A percentile compares a stretch with the other conserved stretches of the same genome.
These are phyloP conservation scores for Siniperca scherzeri DNA, from an alignment of 2,797 vertebrate species.

Conservation along the genomic window DNA sequence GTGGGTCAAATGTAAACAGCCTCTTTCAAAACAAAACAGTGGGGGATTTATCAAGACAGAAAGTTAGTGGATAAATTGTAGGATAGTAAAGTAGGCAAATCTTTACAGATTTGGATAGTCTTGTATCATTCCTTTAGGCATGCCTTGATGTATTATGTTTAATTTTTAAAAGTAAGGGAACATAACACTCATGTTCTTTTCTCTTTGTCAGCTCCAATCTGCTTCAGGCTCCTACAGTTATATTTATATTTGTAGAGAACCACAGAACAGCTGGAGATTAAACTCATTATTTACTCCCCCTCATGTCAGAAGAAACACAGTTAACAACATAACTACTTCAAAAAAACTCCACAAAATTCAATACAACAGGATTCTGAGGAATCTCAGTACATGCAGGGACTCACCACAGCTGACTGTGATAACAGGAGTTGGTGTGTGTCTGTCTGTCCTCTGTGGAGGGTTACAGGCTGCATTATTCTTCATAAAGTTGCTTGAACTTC, in stretches of 20 bases:
- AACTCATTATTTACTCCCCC: constrained; percentile 25
- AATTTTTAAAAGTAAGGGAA: constrained; percentile 20
- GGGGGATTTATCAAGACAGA: not conserved
- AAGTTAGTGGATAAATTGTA: not conserved
- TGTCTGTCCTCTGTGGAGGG: not conserved
- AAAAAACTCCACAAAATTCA: not conserved
- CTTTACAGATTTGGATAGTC: not conserved
- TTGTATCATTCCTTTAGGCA: not conserved
- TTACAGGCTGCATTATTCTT: not conserved
- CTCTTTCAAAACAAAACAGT: not conserved
- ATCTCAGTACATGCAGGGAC: not conserved
- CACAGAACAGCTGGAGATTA: constrained; percentile 42
- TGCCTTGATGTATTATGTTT: not conserved
- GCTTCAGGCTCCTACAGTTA: constrained; percentile 24
- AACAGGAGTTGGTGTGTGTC: not conserved
- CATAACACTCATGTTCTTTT: not conserved
- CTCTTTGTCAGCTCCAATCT: constrained; percentile 4
- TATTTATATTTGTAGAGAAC: constrained; percentile 4
- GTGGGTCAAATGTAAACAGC: constrained; percentile 19
- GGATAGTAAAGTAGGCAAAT: not conserved
- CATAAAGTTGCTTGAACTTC: not conserved
- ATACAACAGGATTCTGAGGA: not conserved
- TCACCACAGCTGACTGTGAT: not conserved
- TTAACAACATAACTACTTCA: not conserved
- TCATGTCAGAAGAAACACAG: not conserved